Evolutionary conservation across 2,113 vertebrate species (phyloP), one percentile per base, ranked within the genome.

Genomic region (Falcunculus frontatus): DNA sequence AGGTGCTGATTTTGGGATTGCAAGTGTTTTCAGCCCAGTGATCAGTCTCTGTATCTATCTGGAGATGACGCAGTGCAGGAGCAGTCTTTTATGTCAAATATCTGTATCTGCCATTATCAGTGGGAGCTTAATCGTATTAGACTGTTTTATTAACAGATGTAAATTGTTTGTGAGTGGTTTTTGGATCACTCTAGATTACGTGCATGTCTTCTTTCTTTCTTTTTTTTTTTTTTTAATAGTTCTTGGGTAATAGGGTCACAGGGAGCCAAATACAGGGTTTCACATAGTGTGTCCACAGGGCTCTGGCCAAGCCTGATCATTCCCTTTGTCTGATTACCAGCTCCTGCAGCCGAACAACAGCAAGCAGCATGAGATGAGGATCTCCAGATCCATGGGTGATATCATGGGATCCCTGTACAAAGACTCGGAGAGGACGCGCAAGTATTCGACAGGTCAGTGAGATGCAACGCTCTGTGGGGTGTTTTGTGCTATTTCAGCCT

Each of bases 281-380:
- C 64, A 68, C 29, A 10, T 47, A 29, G 56, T 32, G 26, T 7
- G 9, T 89, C 41, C 35, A 13, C 63, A 44, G 64, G 41, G 39
- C n/a, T 67, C 35, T 73, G 62, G 27, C 80, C 53, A 41, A 27
- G 18, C 73, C 84, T 95, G 15, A 91, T 64, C 29, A 16, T 86
- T 95, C 50, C 72, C 49, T 95, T 62, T 92, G 33, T 94, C 44
- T 80, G 22, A 23, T 91, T 84, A 64, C 8, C 73, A 99, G 98
- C 98, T 98, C 80, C 97, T 99, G 39, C 99, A 99, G 95, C 98
- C 99, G 9, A 98, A 98, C 97, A 98, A 98, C 97, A 98, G 98
- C 94, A 99, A 99, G 84, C 98, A 99, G 95, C 98, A 98, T 1
- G 99, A 99, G 93, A 99, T 99, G 98, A 98, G 97, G 89, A 98